Base-by-base conservation (phyloP, 2,888 invertebrate species). In the Cryptophagus acutangulus region DNA sequence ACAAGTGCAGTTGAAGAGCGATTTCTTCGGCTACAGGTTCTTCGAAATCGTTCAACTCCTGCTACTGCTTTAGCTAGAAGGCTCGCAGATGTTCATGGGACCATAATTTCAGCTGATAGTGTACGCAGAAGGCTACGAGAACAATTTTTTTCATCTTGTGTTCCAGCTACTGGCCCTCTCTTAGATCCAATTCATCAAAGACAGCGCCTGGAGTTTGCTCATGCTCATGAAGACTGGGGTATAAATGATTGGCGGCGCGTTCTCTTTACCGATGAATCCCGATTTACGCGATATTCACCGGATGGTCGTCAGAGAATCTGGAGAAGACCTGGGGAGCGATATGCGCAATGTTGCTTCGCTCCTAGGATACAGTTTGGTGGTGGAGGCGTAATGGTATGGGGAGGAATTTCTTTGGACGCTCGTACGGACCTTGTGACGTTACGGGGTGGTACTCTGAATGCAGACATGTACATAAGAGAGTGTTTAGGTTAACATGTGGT, bases 181-280 rank as follows among this genome's bases (percentile, higher is more conserved):
- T 33, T 33, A 17, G 33, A 33, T 17, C 9, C 33, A 33, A 12
- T 12, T 29, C 33, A 33, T 20, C 24, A n/a, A 6, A 20, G 24
- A 20, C 24, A 20, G 33, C 33, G 33, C 33, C 16, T 33, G 33
- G 33, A 33, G 16, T 33, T 33, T 33, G 16, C 10, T 14, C 33
- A 17, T 15, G 13, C 33, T 33, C 33, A 33, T 33, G n/a, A n/a
- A n/a, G n/a, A n/a, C n/a, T 33, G 16, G 6, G 14, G 6, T 33
- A 14, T 33, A 17, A 17, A 33, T 17, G 16, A 14, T 15, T 33
- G 33, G 15, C 10, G 33, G 10, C 16, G 33, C 33, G 24, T 33
- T 33, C 33, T 33, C 35, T 35, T 35, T 35, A 35, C 10, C 20
- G 24, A 35, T 24, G 35, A 20, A n/a, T 25, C 20, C 24, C 35